Evolutionary conservation across 1,140 invertebrate species (phyloP).

Genomic region (Lepidurus arcticus): DNA sequence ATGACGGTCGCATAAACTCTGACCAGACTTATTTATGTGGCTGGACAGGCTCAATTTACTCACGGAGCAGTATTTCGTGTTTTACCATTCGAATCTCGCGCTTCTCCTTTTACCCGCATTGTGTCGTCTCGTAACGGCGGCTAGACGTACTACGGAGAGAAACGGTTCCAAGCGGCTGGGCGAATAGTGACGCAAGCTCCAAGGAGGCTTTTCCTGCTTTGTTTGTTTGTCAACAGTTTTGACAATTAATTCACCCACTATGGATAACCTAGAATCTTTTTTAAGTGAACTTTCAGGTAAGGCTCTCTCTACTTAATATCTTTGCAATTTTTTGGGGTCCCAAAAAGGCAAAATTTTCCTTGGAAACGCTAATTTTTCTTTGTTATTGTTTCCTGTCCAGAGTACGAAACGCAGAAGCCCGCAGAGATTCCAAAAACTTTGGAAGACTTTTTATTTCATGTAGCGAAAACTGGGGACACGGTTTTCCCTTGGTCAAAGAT

Average conservation of each 20-base stretch:
- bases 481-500: slow-evolving; percentile 86
- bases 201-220: neutral
- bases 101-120: neutral
- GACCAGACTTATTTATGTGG: no score
- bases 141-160: neutral
- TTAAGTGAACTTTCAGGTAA: neutral
- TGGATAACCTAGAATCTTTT: neutral
- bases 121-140: neutral
- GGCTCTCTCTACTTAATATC: neutral
- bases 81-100: no score
- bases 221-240: slow-evolving; percentile 17
- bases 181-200: neutral
- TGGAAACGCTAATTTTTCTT: neutral
- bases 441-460: slow-evolving; percentile 82
- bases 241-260: neutral
- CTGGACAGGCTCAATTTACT: no score
- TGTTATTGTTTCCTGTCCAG: slow-evolving; percentile 40
- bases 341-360: neutral
- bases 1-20: no score
- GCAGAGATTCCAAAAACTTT: slow-evolving; percentile 79
- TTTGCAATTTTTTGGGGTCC: neutral
- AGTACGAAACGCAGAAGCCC: slow-evolving; percentile 74
- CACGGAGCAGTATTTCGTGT: no score
- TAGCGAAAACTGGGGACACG: slow-evolving; percentile 89
- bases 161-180: neutral